Evolutionary conservation across 2,113 vertebrate genomes (phyloP), one percentile per base, ranked within the genome.

Genomic region (Erythrocercus mccallii): DNA sequence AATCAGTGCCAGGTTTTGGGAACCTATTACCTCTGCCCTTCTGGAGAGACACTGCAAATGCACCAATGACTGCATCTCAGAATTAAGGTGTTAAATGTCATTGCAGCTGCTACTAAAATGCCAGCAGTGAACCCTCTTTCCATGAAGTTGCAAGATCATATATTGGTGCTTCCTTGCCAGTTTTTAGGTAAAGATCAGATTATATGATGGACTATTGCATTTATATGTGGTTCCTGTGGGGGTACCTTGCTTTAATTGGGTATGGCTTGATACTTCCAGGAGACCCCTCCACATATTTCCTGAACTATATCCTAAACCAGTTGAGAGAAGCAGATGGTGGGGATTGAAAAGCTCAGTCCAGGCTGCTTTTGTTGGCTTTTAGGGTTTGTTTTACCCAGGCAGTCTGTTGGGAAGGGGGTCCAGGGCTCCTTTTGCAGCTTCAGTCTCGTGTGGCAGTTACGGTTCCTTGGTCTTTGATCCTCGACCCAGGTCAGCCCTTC

Each of bases 401-500:
- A 3, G 23, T 18, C 8, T 40, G 47, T n/a, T 35, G 42, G 76
- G 27, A 65, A 65, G 27, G 22, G 17, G 31, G 25, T 19, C 18
- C 50, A 65, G 35, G 27, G 37, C 40, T 50, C 37, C n/a, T 15
- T 48, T 19, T 44, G 51, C 50, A 50, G 50, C 18, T 37, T 62
- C 4, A 16, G 27, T 37, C 27, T 64, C 1, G 0, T 18, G 38
- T 68, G 38, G 17, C 61, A 47, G 24, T 0, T 0, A 5, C 40
- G 86, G 24, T 60, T 81, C 45, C 61, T 23, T 0, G 2, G 11
- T 35, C 28, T 53, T 30, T 22, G n/a, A 22, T 17, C 30, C 40
- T 54, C 0, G 0, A 9, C n/a, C 16, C 47, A 61, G n/a, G 30
- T 54, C 54, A 47, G 40, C 20, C 14, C 2, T 24, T 25, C n/a